Evolutionary conservation across 2,797 vertebrate genomes (phyloP).

Genomic region (Diglossa cyanea): DNA sequence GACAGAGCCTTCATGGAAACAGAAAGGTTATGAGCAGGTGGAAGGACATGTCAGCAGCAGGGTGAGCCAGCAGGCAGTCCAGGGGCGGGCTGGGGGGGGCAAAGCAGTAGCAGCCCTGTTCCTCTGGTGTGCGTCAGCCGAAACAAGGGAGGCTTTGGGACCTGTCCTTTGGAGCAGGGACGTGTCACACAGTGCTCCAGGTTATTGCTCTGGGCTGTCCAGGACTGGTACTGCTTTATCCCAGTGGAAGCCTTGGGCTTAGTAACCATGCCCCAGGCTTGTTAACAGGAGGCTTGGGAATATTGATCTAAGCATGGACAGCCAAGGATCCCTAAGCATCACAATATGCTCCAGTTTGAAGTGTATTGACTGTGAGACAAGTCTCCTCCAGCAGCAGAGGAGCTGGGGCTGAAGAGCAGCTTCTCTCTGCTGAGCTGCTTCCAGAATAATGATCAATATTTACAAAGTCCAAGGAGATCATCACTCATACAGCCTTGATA

Average conservation of each 20-base stretch:
- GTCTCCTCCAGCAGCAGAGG: neutral
- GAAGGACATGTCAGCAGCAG: neutral
- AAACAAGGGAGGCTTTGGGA: neutral
- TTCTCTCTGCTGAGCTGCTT: conserved; percentile 1
- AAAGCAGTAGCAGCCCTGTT: neutral
- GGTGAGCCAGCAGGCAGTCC: fast-evolving
- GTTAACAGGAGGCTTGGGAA: neutral
- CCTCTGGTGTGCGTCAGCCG: neutral
- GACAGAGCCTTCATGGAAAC: neutral
- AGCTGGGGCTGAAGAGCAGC: neutral
- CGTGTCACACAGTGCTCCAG: neutral
- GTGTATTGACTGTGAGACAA: neutral
- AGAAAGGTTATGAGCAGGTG: neutral
- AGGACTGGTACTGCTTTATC: neutral
- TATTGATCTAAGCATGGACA: neutral
- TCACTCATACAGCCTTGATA: neutral
- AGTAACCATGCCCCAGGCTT: neutral
- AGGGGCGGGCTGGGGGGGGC: fast-evolving
- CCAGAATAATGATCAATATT: neutral
- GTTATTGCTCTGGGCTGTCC: neutral
- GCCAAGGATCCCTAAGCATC: neutral
- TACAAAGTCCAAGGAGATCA: neutral
- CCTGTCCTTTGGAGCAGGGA: neutral
- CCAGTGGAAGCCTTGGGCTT: neutral
- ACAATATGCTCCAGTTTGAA: neutral